Evolutionary conservation across 1,140 invertebrate species (phyloP), one percentile per base, ranked within the genome.

Genomic region (Anastatus disparis): DNA sequence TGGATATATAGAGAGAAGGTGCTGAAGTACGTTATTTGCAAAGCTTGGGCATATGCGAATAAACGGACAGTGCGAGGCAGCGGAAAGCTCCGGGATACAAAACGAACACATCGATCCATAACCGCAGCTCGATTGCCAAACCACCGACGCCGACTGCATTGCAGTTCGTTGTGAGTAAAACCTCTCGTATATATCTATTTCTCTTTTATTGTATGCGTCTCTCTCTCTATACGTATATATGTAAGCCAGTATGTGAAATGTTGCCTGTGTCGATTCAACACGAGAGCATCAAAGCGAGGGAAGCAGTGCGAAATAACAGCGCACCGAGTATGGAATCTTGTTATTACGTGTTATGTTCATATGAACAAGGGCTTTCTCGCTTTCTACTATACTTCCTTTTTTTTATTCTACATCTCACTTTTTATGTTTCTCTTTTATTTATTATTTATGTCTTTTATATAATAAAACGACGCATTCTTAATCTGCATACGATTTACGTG

Each of bases 71-170:
- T 58, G 9, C 55, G 31, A 6, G 4, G 31, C 10, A 35, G 4
- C 10, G 4, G 31, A 35, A 4, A 10, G 10, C 4, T 35, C 3
- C 20, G 8, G 15, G 35, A 52, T 29, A 52, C 29, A 52, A 66
- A 58, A 27, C 46, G 70, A 67, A 72, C 73, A 70, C 77, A 79
- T 82, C 74, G 77, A 81, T 77, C 76, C 72, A 52, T 6, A 6
- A 82, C 78, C 79, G 69, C 80, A 80, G 75, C 74, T 77, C 78
- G 78, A 82, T 81, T 81, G 79, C 80, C 78, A 81, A 80, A 82
- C 80, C 79, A 29, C 80, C 63, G 74, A 76, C 77, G 48, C 76
- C 70, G 75, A 77, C 76, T 82, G 79, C 80, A 82, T 72, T 81
- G 79, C 79, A 80, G 79, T 65, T 55, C 72, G 64, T 70, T 65